Conservation (phyloP, 2,113 vertebrate species). For the Platichthys flesus region DNA sequence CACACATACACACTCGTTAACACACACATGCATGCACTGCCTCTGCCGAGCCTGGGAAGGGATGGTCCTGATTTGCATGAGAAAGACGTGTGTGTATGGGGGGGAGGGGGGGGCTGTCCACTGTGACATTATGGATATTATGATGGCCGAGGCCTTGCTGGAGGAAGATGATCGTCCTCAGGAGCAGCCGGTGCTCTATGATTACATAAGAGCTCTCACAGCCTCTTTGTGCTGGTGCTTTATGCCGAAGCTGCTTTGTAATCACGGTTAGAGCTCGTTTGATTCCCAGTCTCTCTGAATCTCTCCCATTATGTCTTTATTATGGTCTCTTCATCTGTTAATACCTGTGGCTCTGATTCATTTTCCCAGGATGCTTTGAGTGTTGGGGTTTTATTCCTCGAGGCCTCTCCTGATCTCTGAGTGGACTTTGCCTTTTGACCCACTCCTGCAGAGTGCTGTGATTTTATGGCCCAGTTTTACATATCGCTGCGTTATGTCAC, state of each 20-base stretch:
- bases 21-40: background rate
- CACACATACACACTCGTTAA: background rate
- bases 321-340: background rate
- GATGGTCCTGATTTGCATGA: slow-evolving; percentile 52
- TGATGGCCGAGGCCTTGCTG: background rate
- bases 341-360: background rate
- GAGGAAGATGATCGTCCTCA: background rate
- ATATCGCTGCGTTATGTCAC: background rate
- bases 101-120: slow-evolving; percentile 10
- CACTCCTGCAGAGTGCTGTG: slow-evolving; percentile 18
- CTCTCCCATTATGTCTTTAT: background rate
- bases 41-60: slow-evolving; percentile 12
- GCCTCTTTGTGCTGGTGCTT: slow-evolving; percentile 44
- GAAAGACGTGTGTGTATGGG: background rate
- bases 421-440: slow-evolving; percentile 30
- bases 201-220: slow-evolving; percentile 63
- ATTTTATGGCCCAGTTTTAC: slow-evolving; percentile 4
- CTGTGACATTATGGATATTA: background rate
- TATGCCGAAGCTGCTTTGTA: slow-evolving; percentile 27
- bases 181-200: background rate
- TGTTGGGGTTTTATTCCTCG: background rate
- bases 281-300: background rate
- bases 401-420: background rate
- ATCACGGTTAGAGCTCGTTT: background rate
- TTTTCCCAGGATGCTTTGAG: background rate